Evolutionary conservation across 2,113 vertebrate species (phyloP), one percentile per base, ranked within the genome.

Genomic region (Podocnemis expansa): DNA sequence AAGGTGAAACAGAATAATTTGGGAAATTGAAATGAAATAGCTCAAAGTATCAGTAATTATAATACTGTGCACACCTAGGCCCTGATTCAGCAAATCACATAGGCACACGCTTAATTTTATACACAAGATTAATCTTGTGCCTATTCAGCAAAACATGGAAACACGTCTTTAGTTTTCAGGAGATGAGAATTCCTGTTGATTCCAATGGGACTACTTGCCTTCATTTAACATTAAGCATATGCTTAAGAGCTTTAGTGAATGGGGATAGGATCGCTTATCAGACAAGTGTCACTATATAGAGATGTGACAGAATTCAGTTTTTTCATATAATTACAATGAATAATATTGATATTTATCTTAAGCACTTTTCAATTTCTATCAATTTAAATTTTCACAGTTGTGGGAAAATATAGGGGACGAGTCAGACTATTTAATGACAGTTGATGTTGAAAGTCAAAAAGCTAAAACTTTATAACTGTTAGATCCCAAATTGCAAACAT

Each of bases 91-190:
- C 75, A 86, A 86, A 78, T 51, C 89, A 25, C 41, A 43, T 83
- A 78, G 91, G 41, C 75, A 54, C 63, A 54, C 89, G 87, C 73
- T 80, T 91, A 75, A 93, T 83, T 96, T 85, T 38, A 67, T 92
- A 92, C 89, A 93, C 94, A 93, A 91, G 63, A 96, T 82, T 89
- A 96, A 97, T 96, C 96, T 92, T 96, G 56, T 87, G 80, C 91
- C 41, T 79, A 84, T 93, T 93, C 76, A 96, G 84, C 95, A 1
- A 60, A 95, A 88, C 94, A 27, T 80, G 92, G 87, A 94, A 95
- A 93, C 55, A 10, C 75, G 55, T 85, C 56, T 89, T 96, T 93
- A 93, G 93, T n/a, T 95, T 87, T 54, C 88, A 94, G 89, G 83
- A 94, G 90, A 76, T 93, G 92, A 95, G 95, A 93, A 96, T 78